These are phyloP conservation scores for Pardosa pseudoannulata DNA, from an alignment of 2,888 invertebrate genomes.

Conservation along the genomic window DNA sequence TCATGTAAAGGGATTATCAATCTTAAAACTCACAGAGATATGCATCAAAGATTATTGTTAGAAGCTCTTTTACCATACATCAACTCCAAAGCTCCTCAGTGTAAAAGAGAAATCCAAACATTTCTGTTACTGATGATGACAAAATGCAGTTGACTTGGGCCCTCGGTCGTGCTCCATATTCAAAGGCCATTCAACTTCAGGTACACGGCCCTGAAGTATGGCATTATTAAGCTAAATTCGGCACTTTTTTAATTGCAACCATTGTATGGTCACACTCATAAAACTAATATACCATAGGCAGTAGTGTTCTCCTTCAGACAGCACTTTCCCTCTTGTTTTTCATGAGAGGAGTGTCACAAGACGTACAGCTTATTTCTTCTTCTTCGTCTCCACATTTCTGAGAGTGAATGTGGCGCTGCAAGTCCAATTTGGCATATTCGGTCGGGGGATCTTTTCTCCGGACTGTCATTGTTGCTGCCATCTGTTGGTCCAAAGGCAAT, in stretches of 20 bases:
- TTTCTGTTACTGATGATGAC: background rate
- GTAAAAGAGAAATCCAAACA: conserved; percentile 9
- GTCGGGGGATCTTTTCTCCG: conserved; percentile 71
- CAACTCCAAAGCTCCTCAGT: conserved; percentile 48
- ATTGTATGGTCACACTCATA: background rate
- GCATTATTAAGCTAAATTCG: conserved; percentile 41
- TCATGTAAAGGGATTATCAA: conserved; percentile 1
- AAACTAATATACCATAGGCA: background rate
- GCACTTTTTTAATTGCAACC: conserved; percentile 41
- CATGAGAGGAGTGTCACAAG: conserved; percentile 70
- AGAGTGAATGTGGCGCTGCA: conserved; percentile 61
- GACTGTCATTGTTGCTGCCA: conserved; percentile 64
- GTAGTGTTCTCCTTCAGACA: conserved; percentile 46
- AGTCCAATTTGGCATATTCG: conserved; percentile 70
- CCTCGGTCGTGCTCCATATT: background rate
- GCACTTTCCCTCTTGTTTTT: conserved; percentile 71
- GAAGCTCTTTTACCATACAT: conserved; percentile 58
- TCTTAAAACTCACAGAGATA: conserved; percentile 65
- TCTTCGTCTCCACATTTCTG: conserved; percentile 52
- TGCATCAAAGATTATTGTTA: conserved; percentile 68
- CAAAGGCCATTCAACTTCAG: background rate
- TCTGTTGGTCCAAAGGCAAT: conserved; percentile 66
- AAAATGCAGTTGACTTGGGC: background rate
- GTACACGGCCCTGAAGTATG: background rate
- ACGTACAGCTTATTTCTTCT: conserved; percentile 66